A percentile compares a stretch with the other conserved stretches of the same genome.
These are phyloP conservation scores for Orthosia cruda DNA, from an alignment of 2,888 invertebrate genomes.

Conservation along the genomic window DNA sequence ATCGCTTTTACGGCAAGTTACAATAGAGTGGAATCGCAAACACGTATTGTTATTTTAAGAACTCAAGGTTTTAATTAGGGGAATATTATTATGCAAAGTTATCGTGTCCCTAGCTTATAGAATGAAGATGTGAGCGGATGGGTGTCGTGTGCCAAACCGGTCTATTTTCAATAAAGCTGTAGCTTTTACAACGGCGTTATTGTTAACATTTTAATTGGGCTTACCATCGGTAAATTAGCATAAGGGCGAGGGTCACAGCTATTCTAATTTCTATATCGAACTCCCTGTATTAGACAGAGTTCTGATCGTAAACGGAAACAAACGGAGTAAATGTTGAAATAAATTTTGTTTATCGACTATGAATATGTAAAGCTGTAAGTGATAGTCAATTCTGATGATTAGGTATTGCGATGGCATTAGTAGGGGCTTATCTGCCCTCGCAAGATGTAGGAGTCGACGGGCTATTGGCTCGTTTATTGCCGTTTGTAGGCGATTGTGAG, in stretches of 20 bases:
- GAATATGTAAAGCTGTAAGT: slow-evolving; percentile 62
- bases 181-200: slow-evolving; percentile 78
- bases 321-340: slow-evolving; percentile 42
- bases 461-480: slow-evolving; percentile 12
- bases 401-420: slow-evolving; percentile 45
- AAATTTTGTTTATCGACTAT: slow-evolving; percentile 41
- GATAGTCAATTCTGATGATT: slow-evolving; percentile 55
- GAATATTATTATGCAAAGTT: slow-evolving; percentile 72
- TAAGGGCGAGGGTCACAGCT: slow-evolving; percentile 78
- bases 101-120: slow-evolving; percentile 52
- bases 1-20: slow-evolving; percentile 25
- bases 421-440: slow-evolving; percentile 58
- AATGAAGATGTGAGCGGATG: slow-evolving; percentile 69
- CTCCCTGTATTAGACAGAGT: slow-evolving; percentile 71
- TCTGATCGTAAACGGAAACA: slow-evolving; percentile 56
- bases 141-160: slow-evolving; percentile 85
- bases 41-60: slow-evolving; percentile 53
- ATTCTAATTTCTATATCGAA: slow-evolving; percentile 59
- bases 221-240: slow-evolving; percentile 81
- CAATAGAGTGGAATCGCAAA: slow-evolving; percentile 35
- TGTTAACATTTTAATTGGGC: slow-evolving; percentile 89
- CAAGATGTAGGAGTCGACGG: slow-evolving; percentile 44
- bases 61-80: slow-evolving; percentile 68
- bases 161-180: slow-evolving; percentile 82
- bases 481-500: slow-evolving; percentile 14